Percentiles rank a stretch among this genome's conserved stretches.
Evolutionary conservation across 2,888 invertebrate genomes (phyloP).

Genomic region (Drosophila colorata): DNA sequence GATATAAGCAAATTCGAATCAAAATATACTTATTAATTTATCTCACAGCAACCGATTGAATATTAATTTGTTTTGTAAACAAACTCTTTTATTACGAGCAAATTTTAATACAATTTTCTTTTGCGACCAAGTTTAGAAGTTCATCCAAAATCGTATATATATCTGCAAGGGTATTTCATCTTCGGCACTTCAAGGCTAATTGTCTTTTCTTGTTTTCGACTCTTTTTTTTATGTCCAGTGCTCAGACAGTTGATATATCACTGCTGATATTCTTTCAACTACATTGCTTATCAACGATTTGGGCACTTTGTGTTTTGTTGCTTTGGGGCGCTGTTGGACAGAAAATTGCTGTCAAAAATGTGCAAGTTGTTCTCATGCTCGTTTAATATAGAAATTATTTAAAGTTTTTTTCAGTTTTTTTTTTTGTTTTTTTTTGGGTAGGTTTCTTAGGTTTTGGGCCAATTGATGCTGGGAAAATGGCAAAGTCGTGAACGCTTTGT

Average conservation of each 20-base stretch:
- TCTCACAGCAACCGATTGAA: no score
- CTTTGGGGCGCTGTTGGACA: constrained; percentile 48
- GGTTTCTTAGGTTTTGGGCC: constrained; percentile 19
- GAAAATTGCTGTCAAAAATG: constrained; percentile 69
- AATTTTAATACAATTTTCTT: no score
- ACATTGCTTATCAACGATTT: constrained; percentile 56
- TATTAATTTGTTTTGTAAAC: no score
- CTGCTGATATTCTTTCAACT: constrained; percentile 68
- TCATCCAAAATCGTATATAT: no score
- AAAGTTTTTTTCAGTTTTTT: constrained; percentile 34
- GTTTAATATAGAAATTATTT: constrained; percentile 82
- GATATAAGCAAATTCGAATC: no score
- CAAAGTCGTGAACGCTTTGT: constrained; percentile 58
- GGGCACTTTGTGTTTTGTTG: constrained; percentile 19
- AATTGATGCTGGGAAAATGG: constrained; percentile 64
- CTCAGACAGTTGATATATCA: constrained; percentile 74
- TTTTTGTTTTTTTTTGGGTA: constrained; percentile 17
- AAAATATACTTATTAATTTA: no score
- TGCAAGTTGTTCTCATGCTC: constrained; percentile 69
- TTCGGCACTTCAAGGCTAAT: neutral
- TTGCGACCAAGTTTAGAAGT: no score
- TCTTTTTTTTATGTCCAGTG: constrained; percentile 18
- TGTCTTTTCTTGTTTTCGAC: neutral
- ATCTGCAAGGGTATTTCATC: neutral
- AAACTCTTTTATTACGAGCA: no score